These are phyloP conservation scores for Frieseomelitta varia DNA, from an alignment of 1,140 invertebrate species.

Conservation along the genomic window DNA sequence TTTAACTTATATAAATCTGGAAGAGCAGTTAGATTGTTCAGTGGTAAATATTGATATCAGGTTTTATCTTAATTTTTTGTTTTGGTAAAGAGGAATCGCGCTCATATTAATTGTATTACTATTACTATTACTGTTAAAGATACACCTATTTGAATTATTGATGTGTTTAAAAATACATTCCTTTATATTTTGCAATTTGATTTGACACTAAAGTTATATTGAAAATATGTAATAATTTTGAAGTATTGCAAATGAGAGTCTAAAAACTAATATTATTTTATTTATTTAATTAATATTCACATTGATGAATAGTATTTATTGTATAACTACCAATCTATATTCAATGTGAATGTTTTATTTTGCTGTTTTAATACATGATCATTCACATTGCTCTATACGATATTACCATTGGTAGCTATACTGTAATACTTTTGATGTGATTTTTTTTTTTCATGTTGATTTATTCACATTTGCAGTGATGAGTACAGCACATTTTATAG, in stretches of 20 bases:
- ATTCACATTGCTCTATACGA: neutral
- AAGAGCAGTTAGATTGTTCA: conserved; percentile 19
- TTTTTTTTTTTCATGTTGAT: conserved; percentile 24
- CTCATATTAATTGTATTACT: conserved; percentile 49
- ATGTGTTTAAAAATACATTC: conserved; percentile 65
- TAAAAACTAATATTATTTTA: conserved; percentile 34
- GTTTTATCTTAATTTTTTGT: conserved; percentile 35
- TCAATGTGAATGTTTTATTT: conserved; percentile 36
- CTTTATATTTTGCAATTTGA: conserved; percentile 59
- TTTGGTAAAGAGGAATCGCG: conserved; percentile 57
- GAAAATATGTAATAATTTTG: conserved; percentile 66
- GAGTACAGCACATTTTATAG: conserved; percentile 36
- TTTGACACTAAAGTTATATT: conserved; percentile 59
- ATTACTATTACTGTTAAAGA: conserved; percentile 51
- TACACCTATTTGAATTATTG: conserved; percentile 51
- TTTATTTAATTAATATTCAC: conserved; percentile 22
- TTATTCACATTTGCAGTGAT: conserved; percentile 32
- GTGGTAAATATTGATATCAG: conserved; percentile 23
- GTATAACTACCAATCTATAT: conserved; percentile 21
- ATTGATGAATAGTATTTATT: conserved; percentile 3
- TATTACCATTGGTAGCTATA: conserved; percentile 22
- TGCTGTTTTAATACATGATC: conserved; percentile 7
- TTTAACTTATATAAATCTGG: conserved; percentile 31
- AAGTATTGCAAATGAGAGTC: conserved; percentile 53
- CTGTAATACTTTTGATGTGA: neutral